These are phyloP conservation scores for Mythimna ferrago DNA, from an alignment of 2,888 invertebrate genomes.

Conservation along the genomic window DNA sequence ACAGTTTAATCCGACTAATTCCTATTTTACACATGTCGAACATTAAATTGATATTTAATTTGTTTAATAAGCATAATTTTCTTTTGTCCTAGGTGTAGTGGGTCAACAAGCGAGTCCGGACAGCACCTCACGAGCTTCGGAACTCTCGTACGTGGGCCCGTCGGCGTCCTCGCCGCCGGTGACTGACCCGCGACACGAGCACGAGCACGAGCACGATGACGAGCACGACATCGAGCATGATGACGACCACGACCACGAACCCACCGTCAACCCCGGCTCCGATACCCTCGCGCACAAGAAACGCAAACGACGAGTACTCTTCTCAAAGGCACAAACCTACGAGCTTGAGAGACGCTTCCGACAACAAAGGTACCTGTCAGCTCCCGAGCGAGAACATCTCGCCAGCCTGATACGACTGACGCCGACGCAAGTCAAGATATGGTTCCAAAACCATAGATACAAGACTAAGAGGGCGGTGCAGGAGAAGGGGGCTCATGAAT, in stretches of 20 bases:
- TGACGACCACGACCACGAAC: conserved; percentile 90
- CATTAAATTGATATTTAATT: not conserved
- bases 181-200: conserved; percentile 78
- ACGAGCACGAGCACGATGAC: conserved; percentile 83
- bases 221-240: conserved; percentile 91
- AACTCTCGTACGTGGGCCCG: conserved; percentile 91
- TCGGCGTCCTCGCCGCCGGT: conserved; percentile 83
- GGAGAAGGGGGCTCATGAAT: conserved; percentile 95
- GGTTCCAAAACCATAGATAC: conserved; percentile 99
- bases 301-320: conserved; percentile 98
- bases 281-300: conserved; percentile 94
- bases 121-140: conserved; percentile 96
- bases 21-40: conserved; percentile 13
- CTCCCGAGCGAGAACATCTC: conserved; percentile 99
- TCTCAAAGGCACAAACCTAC: conserved; percentile 99
- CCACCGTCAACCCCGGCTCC: conserved; percentile 77
- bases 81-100: conserved; percentile 81
- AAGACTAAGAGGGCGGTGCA: conserved; percentile 99
- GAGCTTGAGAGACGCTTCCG: conserved; percentile 98
- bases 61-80: conserved; percentile 47
- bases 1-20: not conserved
- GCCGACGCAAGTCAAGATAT: conserved; percentile 99
- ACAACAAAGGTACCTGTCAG: conserved; percentile 98
- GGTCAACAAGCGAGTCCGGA: conserved; percentile 96
- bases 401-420: conserved; percentile 98